Evolutionary conservation across 2,113 vertebrate genomes (phyloP).

Genomic region (Actenoides lindsayi): DNA sequence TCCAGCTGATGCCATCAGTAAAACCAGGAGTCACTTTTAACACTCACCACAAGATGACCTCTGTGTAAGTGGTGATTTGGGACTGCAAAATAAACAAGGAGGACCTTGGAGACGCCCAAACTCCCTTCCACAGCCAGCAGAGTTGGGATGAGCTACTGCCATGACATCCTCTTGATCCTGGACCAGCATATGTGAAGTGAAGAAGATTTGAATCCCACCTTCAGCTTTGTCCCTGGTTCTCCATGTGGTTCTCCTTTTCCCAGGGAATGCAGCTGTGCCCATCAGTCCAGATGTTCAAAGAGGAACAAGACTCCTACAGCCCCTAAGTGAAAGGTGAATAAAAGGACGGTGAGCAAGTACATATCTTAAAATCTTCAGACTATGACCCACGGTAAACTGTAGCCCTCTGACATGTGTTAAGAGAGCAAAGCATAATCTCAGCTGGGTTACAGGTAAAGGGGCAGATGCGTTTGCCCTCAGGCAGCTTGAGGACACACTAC

Average conservation of each 20-base stretch:
- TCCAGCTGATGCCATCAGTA: background rate
- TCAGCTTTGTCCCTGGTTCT: background rate
- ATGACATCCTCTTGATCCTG: accelerated
- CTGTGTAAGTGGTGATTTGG: background rate
- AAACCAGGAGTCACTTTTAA: background rate
- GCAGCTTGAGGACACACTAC: background rate
- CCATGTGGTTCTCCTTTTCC: background rate
- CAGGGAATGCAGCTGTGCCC: background rate
- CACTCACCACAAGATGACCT: background rate
- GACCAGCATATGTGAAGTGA: background rate
- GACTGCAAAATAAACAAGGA: background rate
- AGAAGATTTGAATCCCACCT: background rate
- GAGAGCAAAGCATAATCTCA: background rate
- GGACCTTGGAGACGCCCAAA: background rate
- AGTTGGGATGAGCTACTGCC: background rate
- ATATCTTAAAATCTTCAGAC: background rate
- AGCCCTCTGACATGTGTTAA: background rate
- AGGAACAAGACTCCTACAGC: background rate
- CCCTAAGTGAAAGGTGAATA: background rate
- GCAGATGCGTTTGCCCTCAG: background rate
- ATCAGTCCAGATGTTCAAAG: background rate
- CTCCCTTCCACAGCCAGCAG: background rate
- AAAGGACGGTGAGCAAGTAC: background rate
- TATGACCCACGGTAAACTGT: background rate
- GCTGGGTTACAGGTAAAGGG: background rate